Percentiles rank a stretch among this genome's conserved stretches.
Evolutionary conservation across 2,113 vertebrate genomes (phyloP).

Genomic region (Uria aalge): DNA sequence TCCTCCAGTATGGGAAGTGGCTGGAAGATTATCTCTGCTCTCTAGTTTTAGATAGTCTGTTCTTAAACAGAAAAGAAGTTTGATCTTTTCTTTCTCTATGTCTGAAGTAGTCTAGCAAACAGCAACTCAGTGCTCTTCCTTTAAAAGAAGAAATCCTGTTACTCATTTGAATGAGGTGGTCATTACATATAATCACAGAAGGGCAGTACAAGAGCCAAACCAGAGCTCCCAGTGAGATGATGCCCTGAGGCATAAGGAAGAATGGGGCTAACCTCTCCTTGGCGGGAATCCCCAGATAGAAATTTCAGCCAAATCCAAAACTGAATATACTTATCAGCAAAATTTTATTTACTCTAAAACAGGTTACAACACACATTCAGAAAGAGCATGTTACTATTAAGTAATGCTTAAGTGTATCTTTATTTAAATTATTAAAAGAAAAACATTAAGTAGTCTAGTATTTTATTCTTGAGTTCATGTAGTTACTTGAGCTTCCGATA

Average conservation of each 20-base stretch:
- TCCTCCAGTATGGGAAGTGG: not conserved
- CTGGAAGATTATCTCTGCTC: not conserved
- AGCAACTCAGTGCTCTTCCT: not conserved
- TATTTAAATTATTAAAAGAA: conserved; percentile 20
- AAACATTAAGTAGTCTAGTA: not conserved
- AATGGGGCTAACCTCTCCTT: not conserved
- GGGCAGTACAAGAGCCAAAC: not conserved
- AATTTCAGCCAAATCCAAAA: not conserved
- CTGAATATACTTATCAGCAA: not conserved
- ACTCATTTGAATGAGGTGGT: not conserved
- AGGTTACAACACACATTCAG: not conserved
- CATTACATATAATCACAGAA: not conserved
- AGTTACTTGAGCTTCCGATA: not conserved
- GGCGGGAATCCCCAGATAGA: not conserved
- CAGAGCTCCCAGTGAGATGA: not conserved
- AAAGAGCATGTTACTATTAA: not conserved
- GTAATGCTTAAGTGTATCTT: not conserved
- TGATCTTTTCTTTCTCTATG: not conserved
- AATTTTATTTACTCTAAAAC: not conserved
- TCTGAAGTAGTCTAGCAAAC: not conserved
- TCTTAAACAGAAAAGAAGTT: not conserved
- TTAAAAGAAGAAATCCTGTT: not conserved
- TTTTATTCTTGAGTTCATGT: not conserved
- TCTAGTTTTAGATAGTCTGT: not conserved
- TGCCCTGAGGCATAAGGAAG: not conserved